phyloP scores from a whole-genome alignment of 2,888 invertebrate species.

The Muscina levida region DNA sequence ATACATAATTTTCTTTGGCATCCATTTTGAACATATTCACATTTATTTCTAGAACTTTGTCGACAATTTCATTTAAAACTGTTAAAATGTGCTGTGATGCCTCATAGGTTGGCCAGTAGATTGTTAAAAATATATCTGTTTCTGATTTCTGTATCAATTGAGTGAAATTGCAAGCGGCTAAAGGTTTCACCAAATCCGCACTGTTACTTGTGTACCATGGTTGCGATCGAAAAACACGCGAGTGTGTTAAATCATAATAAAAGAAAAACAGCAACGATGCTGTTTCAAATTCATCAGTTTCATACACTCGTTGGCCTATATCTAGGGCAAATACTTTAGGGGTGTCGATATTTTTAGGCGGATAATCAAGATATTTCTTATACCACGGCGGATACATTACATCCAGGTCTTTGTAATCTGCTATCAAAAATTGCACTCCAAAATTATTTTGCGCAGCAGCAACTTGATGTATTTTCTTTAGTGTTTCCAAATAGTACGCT shows the following conservation, averaged over 20 bases:
- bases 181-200: neutral
- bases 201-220: neutral
- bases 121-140: constrained; percentile 6
- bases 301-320: neutral
- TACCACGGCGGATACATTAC: constrained; percentile 51
- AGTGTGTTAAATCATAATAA: neutral
- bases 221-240: neutral
- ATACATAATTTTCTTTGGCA: constrained; percentile 44
- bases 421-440: constrained; percentile 46
- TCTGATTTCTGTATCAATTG: neutral
- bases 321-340: constrained; percentile 53
- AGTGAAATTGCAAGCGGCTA: neutral
- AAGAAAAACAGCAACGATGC: neutral
- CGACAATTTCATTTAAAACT: neutral
- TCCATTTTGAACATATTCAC: constrained; percentile 48
- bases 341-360: neutral
- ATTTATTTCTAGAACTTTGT: neutral
- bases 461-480: constrained; percentile 52
- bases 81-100: neutral
- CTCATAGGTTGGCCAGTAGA: neutral
- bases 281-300: neutral
- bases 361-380: neutral
- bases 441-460: constrained; percentile 1
- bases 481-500: constrained; percentile 25
- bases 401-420: constrained; percentile 51